phyloP scores from a whole-genome alignment of 2,888 invertebrate species.

The Seladonia tumulorum region DNA sequence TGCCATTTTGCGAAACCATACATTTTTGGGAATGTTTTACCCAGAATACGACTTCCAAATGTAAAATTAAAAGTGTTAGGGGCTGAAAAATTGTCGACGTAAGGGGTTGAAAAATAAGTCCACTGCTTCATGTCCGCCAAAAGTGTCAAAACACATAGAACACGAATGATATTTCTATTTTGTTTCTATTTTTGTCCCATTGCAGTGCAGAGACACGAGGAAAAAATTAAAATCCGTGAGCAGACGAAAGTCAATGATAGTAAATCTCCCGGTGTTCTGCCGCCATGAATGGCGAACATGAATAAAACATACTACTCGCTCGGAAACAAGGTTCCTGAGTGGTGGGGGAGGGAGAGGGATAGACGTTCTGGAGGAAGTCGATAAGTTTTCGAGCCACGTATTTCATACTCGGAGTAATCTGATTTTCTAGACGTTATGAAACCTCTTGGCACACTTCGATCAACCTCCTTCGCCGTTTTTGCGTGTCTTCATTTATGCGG shows the following conservation, averaged over 20 bases:
- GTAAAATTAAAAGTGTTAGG: neutral
- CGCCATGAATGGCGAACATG: conserved; percentile 57
- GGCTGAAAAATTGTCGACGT: no score
- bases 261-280: conserved; percentile 46
- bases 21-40: neutral
- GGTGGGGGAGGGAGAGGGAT: conserved; percentile 23
- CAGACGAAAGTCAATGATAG: conserved; percentile 38
- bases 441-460: conserved; percentile 20
- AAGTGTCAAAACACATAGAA: neutral
- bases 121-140: neutral
- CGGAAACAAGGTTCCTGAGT: conserved; percentile 17
- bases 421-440: conserved; percentile 34
- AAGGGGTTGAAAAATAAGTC: neutral
- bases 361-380: conserved; percentile 6
- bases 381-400: conserved; percentile 59
- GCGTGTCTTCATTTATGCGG: conserved; percentile 22
- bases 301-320: conserved; percentile 65
- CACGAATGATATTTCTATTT: neutral
- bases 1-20: neutral
- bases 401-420: conserved; percentile 51
- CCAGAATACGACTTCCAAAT: neutral
- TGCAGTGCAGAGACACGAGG: neutral
- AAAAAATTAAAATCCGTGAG: conserved; percentile 35
- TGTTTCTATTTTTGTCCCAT: conserved; percentile 2
- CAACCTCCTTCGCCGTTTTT: neutral